A percentile compares a stretch with the other conserved stretches of the same genome.
These are phyloP conservation scores for Grallaria varia DNA, from an alignment of 2,113 vertebrate genomes.

Conservation along the genomic window DNA sequence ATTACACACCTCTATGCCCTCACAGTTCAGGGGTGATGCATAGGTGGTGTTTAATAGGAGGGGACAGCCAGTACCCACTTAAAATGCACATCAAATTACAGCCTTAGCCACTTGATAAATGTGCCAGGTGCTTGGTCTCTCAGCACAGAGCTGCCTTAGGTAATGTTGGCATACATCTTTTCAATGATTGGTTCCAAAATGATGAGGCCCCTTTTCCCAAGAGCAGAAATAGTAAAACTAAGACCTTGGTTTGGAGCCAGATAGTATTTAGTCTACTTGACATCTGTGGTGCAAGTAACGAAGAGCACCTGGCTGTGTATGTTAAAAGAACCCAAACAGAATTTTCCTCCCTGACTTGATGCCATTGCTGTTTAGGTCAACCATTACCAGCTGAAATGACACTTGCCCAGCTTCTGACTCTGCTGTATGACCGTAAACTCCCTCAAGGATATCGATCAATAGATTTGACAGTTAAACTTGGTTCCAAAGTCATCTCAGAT, in stretches of 20 bases:
- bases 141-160: not conserved
- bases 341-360: not conserved
- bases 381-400: constrained; percentile 96
- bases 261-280: not conserved
- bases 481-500: constrained; percentile 97
- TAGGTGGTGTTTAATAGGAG: not conserved
- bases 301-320: not conserved
- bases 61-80: not conserved
- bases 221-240: not conserved
- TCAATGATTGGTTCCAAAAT: not conserved
- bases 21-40: not conserved
- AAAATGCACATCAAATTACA: not conserved
- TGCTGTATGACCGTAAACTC: constrained; percentile 94
- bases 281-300: not conserved
- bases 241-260: not conserved
- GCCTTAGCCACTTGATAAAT: not conserved
- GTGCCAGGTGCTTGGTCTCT: not conserved
- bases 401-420: constrained; percentile 92
- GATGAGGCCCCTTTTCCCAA: not conserved
- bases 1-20: not conserved
- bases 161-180: not conserved
- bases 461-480: constrained; percentile 94
- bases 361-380: constrained; percentile 81
- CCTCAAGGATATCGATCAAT: constrained; percentile 97
- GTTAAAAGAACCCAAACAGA: not conserved